phyloP scores from a whole-genome alignment of 1,140 invertebrate species.

The Heterodera schachtii region DNA sequence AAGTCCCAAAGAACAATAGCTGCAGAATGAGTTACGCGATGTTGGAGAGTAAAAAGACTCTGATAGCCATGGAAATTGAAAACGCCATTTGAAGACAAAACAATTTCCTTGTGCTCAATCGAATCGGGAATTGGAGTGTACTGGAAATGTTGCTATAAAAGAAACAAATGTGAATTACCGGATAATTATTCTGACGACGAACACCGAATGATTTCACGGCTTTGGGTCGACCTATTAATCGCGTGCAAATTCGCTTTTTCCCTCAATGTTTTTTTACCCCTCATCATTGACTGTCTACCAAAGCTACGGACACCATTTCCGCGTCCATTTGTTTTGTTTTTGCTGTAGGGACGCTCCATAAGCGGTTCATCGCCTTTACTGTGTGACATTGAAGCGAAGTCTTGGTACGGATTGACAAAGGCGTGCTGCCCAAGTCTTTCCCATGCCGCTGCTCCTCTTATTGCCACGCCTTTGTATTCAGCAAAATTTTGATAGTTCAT shows the following conservation, averaged over 20 bases:
- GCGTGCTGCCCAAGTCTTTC: not conserved
- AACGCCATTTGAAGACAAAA: constrained; percentile 13
- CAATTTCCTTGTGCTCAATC: constrained; percentile 31
- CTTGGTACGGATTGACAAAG: not conserved
- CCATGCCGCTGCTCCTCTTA: not conserved
- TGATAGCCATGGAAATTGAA: constrained; percentile 42
- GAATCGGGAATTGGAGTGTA: constrained; percentile 33
- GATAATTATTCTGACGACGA: constrained; percentile 25
- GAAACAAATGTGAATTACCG: not conserved
- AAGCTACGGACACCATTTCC: too few relatives aligned
- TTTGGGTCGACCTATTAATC: too few relatives aligned
- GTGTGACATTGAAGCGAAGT: not conserved
- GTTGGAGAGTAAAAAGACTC: constrained; percentile 42
- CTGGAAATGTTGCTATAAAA: constrained; percentile 24
- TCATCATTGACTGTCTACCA: too few relatives aligned
- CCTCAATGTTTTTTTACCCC: too few relatives aligned
- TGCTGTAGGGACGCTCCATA: not conserved
- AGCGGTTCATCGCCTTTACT: not conserved
- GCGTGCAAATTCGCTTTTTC: too few relatives aligned
- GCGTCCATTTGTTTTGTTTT: not conserved
- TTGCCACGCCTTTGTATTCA: not conserved
- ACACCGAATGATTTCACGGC: not conserved
- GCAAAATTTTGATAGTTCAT: not conserved
- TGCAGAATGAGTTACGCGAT: constrained; percentile 20
- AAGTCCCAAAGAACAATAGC: constrained; percentile 26